These are phyloP conservation scores for Silurus aristotelis DNA, from an alignment of 2,797 vertebrate genomes.

Conservation along the genomic window DNA sequence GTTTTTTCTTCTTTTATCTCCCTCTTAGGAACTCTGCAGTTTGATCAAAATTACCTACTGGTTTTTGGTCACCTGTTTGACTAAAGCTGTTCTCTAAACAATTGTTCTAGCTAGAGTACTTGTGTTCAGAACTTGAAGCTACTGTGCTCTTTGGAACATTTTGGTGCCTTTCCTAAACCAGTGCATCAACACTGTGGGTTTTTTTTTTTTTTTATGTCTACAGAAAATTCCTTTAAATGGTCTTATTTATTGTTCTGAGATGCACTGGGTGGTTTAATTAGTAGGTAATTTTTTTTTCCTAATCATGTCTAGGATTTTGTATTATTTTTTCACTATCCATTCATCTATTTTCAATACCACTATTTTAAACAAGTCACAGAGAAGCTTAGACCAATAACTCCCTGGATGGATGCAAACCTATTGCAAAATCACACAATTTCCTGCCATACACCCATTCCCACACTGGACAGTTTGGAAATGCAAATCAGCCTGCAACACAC, in stretches of 20 bases:
- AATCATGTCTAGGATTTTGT: neutral
- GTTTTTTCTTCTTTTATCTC: neutral
- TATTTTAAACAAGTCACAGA: no score
- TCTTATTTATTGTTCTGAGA: neutral
- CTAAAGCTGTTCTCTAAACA: neutral
- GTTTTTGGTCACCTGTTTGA: neutral
- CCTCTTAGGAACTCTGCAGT: neutral
- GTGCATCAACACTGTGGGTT: no score
- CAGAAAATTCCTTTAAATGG: no score
- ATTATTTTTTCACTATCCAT: no score
- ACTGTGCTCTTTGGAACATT: neutral
- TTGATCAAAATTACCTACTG: neutral
- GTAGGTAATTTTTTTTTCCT: neutral
- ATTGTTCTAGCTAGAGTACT: neutral
- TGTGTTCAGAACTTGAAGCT: neutral
- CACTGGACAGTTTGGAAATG: no score
- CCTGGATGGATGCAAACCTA: no score
- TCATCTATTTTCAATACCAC: no score
- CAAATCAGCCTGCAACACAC: no score
- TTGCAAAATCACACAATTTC: no score
- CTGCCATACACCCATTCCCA: no score
- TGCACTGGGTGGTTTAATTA: neutral
- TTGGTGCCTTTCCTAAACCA: neutral
- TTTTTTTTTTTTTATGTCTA: neutral
- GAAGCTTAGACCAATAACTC: no score